Conservation (phyloP, 2,113 vertebrate species). For the Centropus bengalensis region DNA sequence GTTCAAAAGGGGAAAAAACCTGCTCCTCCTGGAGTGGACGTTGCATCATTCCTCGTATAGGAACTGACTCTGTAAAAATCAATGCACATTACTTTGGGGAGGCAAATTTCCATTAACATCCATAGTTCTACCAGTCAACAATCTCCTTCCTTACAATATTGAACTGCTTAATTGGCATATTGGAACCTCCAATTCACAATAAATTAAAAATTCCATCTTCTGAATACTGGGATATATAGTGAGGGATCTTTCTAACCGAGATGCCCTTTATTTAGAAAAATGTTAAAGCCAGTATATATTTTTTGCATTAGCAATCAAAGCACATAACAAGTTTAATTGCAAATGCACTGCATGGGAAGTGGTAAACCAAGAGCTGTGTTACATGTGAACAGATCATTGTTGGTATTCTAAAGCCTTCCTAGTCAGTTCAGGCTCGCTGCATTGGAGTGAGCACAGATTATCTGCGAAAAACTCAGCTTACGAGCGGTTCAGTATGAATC, state of each 20-base stretch:
- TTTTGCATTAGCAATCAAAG: neutral
- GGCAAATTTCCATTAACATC: neutral
- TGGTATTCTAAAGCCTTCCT: neutral
- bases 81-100: neutral
- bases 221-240: neutral
- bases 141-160: neutral
- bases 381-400: neutral
- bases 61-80: neutral
- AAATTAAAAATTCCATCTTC: neutral
- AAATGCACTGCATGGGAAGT: neutral
- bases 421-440: neutral
- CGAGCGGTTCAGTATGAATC: neutral
- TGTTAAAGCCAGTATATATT: neutral
- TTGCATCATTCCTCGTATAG: neutral
- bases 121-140: neutral
- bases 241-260: neutral
- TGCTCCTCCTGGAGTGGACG: neutral
- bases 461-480: neutral
- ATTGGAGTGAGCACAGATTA: neutral
- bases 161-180: neutral
- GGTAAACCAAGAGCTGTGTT: neutral
- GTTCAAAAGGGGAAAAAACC: no score
- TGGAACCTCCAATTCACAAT: neutral
- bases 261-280: neutral
- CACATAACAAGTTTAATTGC: neutral